phyloP scores from a whole-genome alignment of 2,797 vertebrate species.

The Apogon talboti region DNA sequence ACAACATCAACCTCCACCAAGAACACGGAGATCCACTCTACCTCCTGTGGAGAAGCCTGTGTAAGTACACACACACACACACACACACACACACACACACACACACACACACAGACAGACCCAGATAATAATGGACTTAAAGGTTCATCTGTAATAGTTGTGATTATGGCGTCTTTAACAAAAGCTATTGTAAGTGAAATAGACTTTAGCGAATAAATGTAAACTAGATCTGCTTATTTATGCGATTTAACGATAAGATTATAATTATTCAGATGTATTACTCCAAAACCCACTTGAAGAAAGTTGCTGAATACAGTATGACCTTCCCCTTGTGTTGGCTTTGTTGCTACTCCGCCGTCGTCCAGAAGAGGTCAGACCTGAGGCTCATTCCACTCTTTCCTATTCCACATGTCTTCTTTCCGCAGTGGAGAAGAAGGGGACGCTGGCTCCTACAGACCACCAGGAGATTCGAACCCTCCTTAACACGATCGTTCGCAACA shows the following conservation, averaged over 20 bases:
- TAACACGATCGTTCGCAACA: constrained; percentile 90
- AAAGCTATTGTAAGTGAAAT: too few relatives aligned
- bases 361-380: constrained; percentile 2
- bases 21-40: constrained; percentile 93
- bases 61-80: constrained; percentile 83
- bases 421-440: constrained; percentile 87
- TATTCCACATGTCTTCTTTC: neutral
- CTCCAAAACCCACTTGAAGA: too few relatives aligned
- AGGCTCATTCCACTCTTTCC: neutral
- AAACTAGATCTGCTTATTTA: too few relatives aligned
- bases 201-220: too few relatives aligned
- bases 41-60: constrained; percentile 90
- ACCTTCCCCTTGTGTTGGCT: neutral
- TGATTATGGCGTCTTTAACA: too few relatives aligned
- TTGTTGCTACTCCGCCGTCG: constrained; percentile 2
- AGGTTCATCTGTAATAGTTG: too few relatives aligned
- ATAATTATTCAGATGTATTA: too few relatives aligned
- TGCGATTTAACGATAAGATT: too few relatives aligned
- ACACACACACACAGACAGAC: neutral
- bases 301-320: neutral
- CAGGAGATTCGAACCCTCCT: constrained; percentile 88
- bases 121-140: too few relatives aligned
- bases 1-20: constrained; percentile 96
- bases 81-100: constrained; percentile 13
- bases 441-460: constrained; percentile 86